These are phyloP conservation scores for Salvelinus alpinus DNA, from an alignment of 2,113 vertebrate species.

Conservation along the genomic window DNA sequence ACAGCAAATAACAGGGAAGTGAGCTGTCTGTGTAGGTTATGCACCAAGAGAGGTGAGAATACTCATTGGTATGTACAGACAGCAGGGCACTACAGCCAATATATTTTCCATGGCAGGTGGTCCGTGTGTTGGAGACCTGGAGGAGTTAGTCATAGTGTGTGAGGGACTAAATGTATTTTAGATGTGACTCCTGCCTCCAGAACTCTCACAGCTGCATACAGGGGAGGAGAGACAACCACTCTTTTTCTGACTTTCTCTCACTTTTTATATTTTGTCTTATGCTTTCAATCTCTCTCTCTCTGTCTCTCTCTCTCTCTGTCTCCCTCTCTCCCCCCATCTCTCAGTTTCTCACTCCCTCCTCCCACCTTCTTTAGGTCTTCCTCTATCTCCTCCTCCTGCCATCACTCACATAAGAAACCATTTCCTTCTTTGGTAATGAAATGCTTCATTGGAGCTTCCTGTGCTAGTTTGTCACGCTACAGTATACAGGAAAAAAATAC, in stretches of 20 bases:
- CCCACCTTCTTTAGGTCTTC: slow-evolving; percentile 2
- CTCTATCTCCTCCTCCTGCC: not conserved
- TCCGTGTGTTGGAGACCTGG: not conserved
- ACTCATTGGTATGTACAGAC: not conserved
- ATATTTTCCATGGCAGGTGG: not conserved
- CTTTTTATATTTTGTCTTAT: too few relatives aligned
- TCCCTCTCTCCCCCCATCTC: not conserved
- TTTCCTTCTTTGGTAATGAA: slow-evolving; percentile 13
- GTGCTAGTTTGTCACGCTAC: slow-evolving; percentile 4
- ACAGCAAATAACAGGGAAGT: not conserved
- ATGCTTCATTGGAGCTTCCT: not conserved
- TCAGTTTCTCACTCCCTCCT: not conserved
- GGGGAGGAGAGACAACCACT: too few relatives aligned
- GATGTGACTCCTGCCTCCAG: not conserved
- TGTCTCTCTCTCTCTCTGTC: not conserved
- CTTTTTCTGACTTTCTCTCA: too few relatives aligned
- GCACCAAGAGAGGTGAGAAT: not conserved
- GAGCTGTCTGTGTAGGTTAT: not conserved
- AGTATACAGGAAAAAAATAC: not conserved
- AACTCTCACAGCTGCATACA: not conserved
- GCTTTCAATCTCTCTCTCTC: not conserved
- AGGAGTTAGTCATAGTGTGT: not conserved
- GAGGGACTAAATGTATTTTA: not conserved
- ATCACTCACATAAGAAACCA: not conserved
- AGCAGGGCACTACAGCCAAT: not conserved